These are phyloP conservation scores for Cromileptes altivelis DNA, from an alignment of 2,113 vertebrate genomes.

Conservation along the genomic window DNA sequence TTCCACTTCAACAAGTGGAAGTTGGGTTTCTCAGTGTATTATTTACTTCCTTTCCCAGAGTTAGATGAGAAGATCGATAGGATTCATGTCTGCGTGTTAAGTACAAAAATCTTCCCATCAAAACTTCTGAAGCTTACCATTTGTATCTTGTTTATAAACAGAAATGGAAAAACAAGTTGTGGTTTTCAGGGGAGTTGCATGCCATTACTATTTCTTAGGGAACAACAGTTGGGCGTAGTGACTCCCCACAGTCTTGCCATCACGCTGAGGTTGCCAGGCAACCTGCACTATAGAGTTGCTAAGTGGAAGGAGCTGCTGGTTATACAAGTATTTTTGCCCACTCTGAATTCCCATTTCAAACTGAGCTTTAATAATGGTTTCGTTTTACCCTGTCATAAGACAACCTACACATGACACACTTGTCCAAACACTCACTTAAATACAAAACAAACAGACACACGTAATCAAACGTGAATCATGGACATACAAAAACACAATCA, in stretches of 20 bases:
- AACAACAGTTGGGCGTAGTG: neutral
- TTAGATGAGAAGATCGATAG: conserved; percentile 1
- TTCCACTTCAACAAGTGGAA: neutral
- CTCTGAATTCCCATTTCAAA: neutral
- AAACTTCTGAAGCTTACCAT: neutral
- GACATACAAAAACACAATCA: neutral
- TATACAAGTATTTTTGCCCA: neutral
- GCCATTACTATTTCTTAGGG: neutral
- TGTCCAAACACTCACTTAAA: neutral
- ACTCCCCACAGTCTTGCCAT: neutral
- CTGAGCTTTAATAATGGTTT: neutral
- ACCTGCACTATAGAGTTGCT: neutral
- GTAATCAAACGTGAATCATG: neutral
- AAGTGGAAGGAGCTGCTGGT: conserved; percentile 9
- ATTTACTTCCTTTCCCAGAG: neutral
- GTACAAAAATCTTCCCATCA: neutral
- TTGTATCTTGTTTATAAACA: neutral
- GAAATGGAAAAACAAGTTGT: neutral
- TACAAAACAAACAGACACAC: neutral
- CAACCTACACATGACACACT: neutral
- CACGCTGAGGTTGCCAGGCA: neutral
- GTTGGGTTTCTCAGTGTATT: neutral
- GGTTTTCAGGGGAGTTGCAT: neutral
- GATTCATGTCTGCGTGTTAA: neutral
- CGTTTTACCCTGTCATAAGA: neutral